Conservation (phyloP, 2,888 invertebrate genomes). For the Papilio gigon region DNA sequence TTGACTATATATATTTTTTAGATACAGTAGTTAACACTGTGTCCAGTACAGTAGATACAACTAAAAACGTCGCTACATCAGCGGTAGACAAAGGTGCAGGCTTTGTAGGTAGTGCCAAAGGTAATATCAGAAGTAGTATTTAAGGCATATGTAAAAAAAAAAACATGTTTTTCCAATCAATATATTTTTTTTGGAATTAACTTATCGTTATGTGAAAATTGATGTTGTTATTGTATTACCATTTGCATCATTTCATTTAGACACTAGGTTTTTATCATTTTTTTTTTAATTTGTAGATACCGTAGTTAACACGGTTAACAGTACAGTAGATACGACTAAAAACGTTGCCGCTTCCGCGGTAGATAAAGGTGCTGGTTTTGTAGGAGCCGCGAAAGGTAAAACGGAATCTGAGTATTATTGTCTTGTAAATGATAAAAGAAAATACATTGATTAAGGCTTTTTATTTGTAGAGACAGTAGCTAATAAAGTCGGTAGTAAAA, state of each 20-base stretch:
- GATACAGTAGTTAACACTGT: conserved; percentile 56
- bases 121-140: conserved; percentile 44
- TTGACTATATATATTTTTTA: conserved; percentile 47
- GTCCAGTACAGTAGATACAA: conserved; percentile 56
- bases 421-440: no score
- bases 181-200: no score
- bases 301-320: conserved; percentile 55
- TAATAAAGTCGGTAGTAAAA: conserved; percentile 52
- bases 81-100: conserved; percentile 57
- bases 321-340: conserved; percentile 61
- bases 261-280: no score
- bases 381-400: conserved; percentile 51
- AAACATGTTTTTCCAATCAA: no score
- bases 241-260: no score
- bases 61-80: conserved; percentile 57
- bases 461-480: conserved; percentile 60
- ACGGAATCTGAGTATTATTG: no score
- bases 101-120: conserved; percentile 53
- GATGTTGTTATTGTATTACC: no score
- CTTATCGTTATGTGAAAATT: no score
- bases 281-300: conserved; percentile 26
- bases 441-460: no score
- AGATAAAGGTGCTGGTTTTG: conserved; percentile 58
- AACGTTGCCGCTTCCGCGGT: conserved; percentile 57
- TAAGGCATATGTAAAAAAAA: no score